phyloP scores from a whole-genome alignment of 2,888 invertebrate species.

The Sisyra nigra region DNA sequence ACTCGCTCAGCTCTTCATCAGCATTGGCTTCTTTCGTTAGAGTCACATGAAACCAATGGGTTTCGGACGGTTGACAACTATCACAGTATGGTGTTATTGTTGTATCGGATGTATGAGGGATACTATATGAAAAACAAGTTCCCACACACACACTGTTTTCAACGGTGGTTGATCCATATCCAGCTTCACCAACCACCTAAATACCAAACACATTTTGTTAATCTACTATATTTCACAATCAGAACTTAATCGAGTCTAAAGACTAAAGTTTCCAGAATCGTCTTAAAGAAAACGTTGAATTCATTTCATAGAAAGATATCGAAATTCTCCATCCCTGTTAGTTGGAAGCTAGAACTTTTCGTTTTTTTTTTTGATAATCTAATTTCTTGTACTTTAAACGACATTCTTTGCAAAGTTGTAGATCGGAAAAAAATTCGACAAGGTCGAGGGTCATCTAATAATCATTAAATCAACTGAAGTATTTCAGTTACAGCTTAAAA shows the following conservation, averaged over 20 bases:
- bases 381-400: no score
- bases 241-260: no score
- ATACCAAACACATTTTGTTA: background rate
- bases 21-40: conserved; percentile 2
- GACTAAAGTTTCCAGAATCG: no score
- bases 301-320: no score
- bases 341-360: no score
- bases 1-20: conserved; percentile 5
- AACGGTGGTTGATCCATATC: conserved; percentile 43
- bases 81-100: conserved; percentile 48
- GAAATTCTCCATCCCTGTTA: no score
- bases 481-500: background rate
- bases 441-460: no score
- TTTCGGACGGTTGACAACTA: conserved; percentile 47
- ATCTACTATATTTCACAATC: no score
- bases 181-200: conserved; percentile 41
- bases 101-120: conserved; percentile 49
- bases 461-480: background rate
- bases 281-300: no score
- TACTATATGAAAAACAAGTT: conserved; percentile 53
- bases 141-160: conserved; percentile 57
- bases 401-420: no score
- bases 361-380: no score
- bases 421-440: no score
- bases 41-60: conserved; percentile 40